Evolutionary conservation across 2,113 vertebrate genomes (phyloP), one percentile per base, ranked within the genome.

Genomic region (Phoxinus phoxinus): DNA sequence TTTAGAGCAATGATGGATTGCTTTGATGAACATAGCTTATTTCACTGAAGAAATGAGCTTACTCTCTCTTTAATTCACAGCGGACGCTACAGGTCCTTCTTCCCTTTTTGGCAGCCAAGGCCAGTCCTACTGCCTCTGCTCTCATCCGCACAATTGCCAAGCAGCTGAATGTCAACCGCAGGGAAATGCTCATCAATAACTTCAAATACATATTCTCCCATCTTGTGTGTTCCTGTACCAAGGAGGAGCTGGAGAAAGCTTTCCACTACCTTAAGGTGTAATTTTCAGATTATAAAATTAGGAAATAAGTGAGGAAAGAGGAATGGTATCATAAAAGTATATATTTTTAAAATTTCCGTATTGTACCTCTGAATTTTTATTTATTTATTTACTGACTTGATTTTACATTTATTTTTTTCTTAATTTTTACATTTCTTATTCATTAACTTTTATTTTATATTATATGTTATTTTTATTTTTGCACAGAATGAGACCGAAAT

Each of bases 121-220:
- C 98, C 21, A 99, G 96, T 89, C 90, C 96, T 30, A 96, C 96
- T 71, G 97, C 96, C 61, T 99, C 97, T 23, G 89, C 94, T 11
- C 96, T 99, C 81, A 99, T 98, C 89, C 95, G 97, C 84, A 97
- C 96, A n/a, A 93, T 99, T 88, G 98, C 97, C 87, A 98, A 97
- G 85, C 97, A 99, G 88, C 25, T 99, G 79, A 98, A 98, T 72
- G 97, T 96, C 88, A 99, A 96, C 91, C 95, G 96, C 65, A 95
- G 97, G 91, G 98, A 99, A 90, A 99, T 99, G 89, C 94, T 99
- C 59, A 98, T 99, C 92, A 99, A 96, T 92, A 99, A 99, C 92
- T 99, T 99, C 92, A 99, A 99, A 84, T 99, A 99, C 90, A 99
- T 99, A 89, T 99, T 99, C 90, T 99, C 98, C 87, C 97, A 99